A percentile compares a stretch with the other conserved stretches of the same genome.
Evolutionary conservation across 2,888 invertebrate genomes (phyloP).

Genomic region (Rhynchonema sp.): DNA sequence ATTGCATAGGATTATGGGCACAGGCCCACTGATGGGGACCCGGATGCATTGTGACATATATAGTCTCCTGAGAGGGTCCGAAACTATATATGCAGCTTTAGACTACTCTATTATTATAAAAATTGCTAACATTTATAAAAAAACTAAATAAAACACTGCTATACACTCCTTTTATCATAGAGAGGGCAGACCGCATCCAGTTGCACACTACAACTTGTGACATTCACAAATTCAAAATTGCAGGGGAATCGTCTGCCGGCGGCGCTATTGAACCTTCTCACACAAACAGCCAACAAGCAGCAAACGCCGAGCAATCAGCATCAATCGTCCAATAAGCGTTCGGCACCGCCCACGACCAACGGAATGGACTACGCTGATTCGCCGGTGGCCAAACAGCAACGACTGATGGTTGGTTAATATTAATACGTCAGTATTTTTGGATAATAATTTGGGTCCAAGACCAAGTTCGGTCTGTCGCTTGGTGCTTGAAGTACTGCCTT

Average conservation of each 20-base stretch:
- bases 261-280: neutral
- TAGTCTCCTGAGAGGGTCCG: too few species aligned
- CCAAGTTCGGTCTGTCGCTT: neutral
- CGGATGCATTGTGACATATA: too few species aligned
- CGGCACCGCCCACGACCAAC: neutral
- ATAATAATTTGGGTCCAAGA: too few species aligned
- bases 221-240: neutral
- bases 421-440: neutral
- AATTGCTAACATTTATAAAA: too few species aligned
- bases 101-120: too few species aligned
- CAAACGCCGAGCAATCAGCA: neutral
- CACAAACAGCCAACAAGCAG: neutral
- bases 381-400: neutral
- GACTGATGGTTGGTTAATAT: neutral
- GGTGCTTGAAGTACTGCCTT: neutral
- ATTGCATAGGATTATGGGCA: too few species aligned
- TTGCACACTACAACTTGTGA: neutral
- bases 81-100: too few species aligned
- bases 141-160: too few species aligned
- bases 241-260: neutral
- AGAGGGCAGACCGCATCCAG: too few species aligned
- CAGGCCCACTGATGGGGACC: too few species aligned
- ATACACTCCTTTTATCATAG: too few species aligned
- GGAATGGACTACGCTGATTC: neutral
- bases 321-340: neutral